A percentile compares a stretch with the other conserved stretches of the same genome.
phyloP scores from a whole-genome alignment of 2,888 invertebrate genomes.

The Pterostichus niger region DNA sequence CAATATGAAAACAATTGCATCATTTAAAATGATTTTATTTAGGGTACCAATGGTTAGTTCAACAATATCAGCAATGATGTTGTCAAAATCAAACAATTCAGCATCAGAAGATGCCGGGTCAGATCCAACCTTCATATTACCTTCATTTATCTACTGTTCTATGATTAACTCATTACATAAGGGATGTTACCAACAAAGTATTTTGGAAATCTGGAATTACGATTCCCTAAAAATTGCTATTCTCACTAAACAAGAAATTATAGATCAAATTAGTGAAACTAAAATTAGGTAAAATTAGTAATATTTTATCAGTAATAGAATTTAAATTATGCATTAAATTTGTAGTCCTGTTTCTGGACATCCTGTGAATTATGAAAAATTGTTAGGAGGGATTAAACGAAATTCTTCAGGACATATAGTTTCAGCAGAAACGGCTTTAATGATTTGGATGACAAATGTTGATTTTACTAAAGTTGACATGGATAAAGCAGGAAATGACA shows the following conservation, averaged over 20 bases:
- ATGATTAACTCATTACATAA: conserved; percentile 81
- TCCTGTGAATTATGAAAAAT: conserved; percentile 81
- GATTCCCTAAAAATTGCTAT: conserved; percentile 78
- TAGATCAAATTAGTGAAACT: conserved; percentile 81
- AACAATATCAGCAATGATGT: conserved; percentile 25
- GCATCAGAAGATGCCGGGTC: conserved; percentile 70
- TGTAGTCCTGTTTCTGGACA: conserved; percentile 84
- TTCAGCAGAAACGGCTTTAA: conserved; percentile 82
- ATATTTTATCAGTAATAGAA: conserved; percentile 35
- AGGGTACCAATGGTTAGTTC: conserved; percentile 74
- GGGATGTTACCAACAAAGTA: conserved; percentile 83
- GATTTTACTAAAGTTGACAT: conserved; percentile 85
- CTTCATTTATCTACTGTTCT: conserved; percentile 82
- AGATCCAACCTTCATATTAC: conserved; percentile 78
- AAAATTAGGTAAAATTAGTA: conserved; percentile 75
- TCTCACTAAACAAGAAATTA: conserved; percentile 82
- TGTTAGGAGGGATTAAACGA: conserved; percentile 81
- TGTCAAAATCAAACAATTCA: conserved; percentile 20
- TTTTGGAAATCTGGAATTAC: conserved; percentile 86
- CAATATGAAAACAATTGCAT: too few relatives aligned
- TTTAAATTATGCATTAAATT: conserved; percentile 57
- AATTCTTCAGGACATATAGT: conserved; percentile 83
- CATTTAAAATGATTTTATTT: too few relatives aligned
- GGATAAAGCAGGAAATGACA: conserved; percentile 84
- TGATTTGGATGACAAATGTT: conserved; percentile 83